These are phyloP conservation scores for Gasterosteus aculeatus DNA, from an alignment of 2,113 vertebrate species.

Conservation along the genomic window DNA sequence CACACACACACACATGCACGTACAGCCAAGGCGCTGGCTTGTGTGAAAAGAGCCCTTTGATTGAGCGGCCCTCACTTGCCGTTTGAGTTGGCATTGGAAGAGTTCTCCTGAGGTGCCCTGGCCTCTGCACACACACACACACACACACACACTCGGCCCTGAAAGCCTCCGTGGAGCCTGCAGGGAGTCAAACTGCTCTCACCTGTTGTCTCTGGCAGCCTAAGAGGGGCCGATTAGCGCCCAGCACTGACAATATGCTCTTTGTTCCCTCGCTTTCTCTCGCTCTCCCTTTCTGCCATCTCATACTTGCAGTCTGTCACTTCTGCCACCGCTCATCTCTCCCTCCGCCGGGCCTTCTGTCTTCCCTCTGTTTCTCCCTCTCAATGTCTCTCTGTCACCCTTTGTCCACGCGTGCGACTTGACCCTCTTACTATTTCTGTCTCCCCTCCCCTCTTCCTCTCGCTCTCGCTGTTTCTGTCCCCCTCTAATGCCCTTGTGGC, in stretches of 20 bases:
- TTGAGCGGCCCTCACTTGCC: slow-evolving; percentile 59
- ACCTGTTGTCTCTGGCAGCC: slow-evolving; percentile 85
- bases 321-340: slow-evolving; percentile 54
- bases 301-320: slow-evolving; percentile 67
- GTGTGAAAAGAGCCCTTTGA: slow-evolving; percentile 72
- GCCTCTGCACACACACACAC: slow-evolving; percentile 37
- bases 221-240: slow-evolving; percentile 76
- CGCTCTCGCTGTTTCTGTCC: slow-evolving; percentile 36
- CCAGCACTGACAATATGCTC: slow-evolving; percentile 76
- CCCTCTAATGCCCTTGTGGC: slow-evolving; percentile 69
- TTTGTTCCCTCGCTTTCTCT: slow-evolving; percentile 69
- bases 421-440: slow-evolving; percentile 59
- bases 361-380: slow-evolving; percentile 48
- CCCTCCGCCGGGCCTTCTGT: slow-evolving; percentile 53
- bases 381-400: slow-evolving; percentile 61
- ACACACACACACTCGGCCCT: slow-evolving; percentile 50
- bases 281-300: slow-evolving; percentile 63
- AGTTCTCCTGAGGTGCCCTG: slow-evolving; percentile 57
- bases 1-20: slow-evolving; percentile 12
- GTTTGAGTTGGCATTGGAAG: slow-evolving; percentile 75
- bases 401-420: slow-evolving; percentile 47
- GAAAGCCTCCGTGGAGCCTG: slow-evolving; percentile 78
- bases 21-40: slow-evolving; percentile 45
- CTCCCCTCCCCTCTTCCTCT: slow-evolving; percentile 39
- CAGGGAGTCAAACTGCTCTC: slow-evolving; percentile 82